These are phyloP conservation scores for Engystomops pustulosus DNA, from an alignment of 2,113 vertebrate genomes.

Conservation along the genomic window DNA sequence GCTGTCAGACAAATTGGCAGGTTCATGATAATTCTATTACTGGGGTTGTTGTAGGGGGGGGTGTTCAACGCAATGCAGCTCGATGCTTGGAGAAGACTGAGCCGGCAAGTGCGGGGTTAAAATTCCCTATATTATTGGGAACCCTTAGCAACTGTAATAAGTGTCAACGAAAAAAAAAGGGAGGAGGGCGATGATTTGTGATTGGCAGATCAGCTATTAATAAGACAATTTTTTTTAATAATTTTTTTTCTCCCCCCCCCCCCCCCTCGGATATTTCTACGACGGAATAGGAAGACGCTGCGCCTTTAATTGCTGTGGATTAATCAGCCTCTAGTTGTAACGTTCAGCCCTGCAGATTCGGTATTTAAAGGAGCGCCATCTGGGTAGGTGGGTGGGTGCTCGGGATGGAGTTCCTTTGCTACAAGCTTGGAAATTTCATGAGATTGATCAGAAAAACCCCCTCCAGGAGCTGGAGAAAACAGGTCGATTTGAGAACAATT, in stretches of 20 bases:
- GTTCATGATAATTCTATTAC: conserved; percentile 48
- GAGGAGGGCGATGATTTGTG: background rate
- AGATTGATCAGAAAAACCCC: conserved; percentile 77
- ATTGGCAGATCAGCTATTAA: conserved; percentile 8
- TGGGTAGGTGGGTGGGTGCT: conserved; percentile 75
- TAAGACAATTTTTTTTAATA: conserved; percentile 4
- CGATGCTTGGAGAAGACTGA: background rate
- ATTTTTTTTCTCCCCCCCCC: too few relatives aligned
- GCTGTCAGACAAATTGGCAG: conserved; percentile 66
- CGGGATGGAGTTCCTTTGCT: conserved; percentile 76
- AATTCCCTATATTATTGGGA: conserved; percentile 57
- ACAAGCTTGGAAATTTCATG: conserved; percentile 78
- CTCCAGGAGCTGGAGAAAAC: conserved; percentile 66
- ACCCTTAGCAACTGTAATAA: conserved; percentile 68
- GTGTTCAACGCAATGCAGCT: conserved; percentile 17
- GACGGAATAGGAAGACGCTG: conserved; percentile 58
- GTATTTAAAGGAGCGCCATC: conserved; percentile 81
- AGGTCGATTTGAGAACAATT: conserved; percentile 66
- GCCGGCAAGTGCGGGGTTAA: conserved; percentile 34
- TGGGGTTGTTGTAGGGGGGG: background rate
- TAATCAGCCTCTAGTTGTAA: conserved; percentile 69
- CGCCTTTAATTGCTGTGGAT: conserved; percentile 69
- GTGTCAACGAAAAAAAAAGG: conserved; percentile 41
- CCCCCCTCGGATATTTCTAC: background rate
- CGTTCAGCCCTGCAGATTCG: conserved; percentile 72